A percentile compares a stretch with the other conserved stretches of the same genome.
These are phyloP conservation scores for Lasius platythorax DNA, from an alignment of 2,888 invertebrate species.

Conservation along the genomic window DNA sequence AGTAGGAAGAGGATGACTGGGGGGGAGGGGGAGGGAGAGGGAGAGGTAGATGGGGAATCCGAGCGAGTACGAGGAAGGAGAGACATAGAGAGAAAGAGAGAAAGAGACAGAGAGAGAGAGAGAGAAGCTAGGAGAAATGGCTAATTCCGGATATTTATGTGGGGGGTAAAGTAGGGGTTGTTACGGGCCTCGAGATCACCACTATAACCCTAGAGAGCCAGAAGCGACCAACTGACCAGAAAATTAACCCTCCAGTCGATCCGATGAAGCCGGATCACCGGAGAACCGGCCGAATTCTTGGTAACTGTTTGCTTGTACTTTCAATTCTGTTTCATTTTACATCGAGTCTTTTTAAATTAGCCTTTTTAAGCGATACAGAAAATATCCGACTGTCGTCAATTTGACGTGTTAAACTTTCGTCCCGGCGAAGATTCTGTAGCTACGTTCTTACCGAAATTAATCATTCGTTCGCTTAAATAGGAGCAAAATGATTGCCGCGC, in stretches of 20 bases:
- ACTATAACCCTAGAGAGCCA: constrained; percentile 85
- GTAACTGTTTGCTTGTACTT: constrained; percentile 66
- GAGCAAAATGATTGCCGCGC: neutral
- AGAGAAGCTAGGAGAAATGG: constrained; percentile 84
- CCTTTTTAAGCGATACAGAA: neutral
- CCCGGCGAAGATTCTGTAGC: neutral
- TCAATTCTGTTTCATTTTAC: constrained; percentile 59
- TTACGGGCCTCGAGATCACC: constrained; percentile 85
- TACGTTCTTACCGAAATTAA: constrained; percentile 52
- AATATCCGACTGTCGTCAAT: constrained; percentile 1
- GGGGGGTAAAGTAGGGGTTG: constrained; percentile 85
- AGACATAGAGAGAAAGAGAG: constrained; percentile 37
- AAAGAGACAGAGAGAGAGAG: constrained; percentile 63
- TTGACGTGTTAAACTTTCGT: neutral
- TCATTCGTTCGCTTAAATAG: constrained; percentile 32
- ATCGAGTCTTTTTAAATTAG: constrained; percentile 15
- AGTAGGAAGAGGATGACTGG: constrained; percentile 51
- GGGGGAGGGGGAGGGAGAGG: constrained; percentile 41
- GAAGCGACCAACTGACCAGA: constrained; percentile 86
- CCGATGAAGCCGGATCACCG: constrained; percentile 79
- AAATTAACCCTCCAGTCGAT: constrained; percentile 86
- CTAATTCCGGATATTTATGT: constrained; percentile 86
- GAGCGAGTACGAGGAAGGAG: constrained; percentile 47
- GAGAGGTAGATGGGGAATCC: constrained; percentile 11
- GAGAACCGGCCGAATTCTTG: constrained; percentile 76